These are phyloP conservation scores for Diarsia dahlii DNA, from an alignment of 2,888 invertebrate genomes.

Conservation along the genomic window DNA sequence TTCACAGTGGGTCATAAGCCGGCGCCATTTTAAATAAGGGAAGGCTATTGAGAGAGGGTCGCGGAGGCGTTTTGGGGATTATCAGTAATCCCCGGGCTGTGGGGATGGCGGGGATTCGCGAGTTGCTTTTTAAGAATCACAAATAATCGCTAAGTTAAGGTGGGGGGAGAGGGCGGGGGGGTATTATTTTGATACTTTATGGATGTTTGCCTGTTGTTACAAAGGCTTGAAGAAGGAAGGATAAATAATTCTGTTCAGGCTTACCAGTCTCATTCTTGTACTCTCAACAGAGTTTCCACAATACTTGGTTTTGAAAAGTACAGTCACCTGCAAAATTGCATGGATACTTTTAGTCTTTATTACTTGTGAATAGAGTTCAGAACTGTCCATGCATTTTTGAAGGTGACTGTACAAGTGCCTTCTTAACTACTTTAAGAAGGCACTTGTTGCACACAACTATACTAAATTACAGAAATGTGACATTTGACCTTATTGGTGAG, in stretches of 20 bases:
- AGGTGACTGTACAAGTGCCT: no score
- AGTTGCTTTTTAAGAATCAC: constrained; percentile 58
- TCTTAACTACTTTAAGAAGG: no score
- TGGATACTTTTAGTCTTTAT: no score
- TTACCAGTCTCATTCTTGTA: not conserved
- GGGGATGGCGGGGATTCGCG: constrained; percentile 38
- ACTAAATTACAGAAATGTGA: not conserved
- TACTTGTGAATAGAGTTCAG: no score
- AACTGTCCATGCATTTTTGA: no score
- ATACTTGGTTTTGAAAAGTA: not conserved
- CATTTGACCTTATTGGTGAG: not conserved
- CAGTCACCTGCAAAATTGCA: no score
- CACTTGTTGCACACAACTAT: no score
- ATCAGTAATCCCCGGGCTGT: constrained; percentile 48
- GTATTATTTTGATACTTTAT: constrained; percentile 41
- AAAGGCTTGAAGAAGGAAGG: constrained; percentile 1
- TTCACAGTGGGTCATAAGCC: constrained; percentile 41
- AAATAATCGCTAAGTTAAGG: constrained; percentile 57
- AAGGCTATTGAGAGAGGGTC: constrained; percentile 48
- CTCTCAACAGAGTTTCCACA: not conserved
- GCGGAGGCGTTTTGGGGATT: constrained; percentile 56
- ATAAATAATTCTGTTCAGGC: constrained; percentile 19
- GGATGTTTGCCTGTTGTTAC: constrained; percentile 29
- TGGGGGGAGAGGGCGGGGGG: constrained; percentile 7
- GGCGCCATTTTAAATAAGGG: constrained; percentile 60